These are phyloP conservation scores for Bothrops jararaca DNA, from an alignment of 2,113 vertebrate species.

Conservation along the genomic window DNA sequence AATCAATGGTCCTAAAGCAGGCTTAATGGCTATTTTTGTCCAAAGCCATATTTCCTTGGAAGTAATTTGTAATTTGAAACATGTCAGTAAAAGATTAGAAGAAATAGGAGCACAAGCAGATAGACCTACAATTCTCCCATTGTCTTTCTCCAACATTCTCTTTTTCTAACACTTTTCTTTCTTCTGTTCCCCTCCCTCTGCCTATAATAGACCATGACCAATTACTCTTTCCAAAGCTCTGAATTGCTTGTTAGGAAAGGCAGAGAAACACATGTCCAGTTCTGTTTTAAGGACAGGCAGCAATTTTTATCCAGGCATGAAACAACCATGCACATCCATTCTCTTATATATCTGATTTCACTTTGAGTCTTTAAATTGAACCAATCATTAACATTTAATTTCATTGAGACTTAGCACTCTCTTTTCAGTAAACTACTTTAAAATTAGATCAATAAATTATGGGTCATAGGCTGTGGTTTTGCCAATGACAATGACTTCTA, in stretches of 20 bases:
- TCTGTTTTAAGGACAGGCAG: background rate
- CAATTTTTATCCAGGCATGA: background rate
- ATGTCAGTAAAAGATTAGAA: background rate
- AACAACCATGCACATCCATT: background rate
- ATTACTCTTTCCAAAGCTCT: background rate
- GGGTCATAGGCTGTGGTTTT: background rate
- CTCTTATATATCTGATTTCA: background rate
- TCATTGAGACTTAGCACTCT: background rate
- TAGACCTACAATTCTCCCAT: background rate
- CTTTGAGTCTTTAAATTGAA: background rate
- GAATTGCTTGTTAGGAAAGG: background rate
- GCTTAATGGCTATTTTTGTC: background rate
- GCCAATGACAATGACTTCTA: background rate
- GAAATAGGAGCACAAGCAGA: background rate
- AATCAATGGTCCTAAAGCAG: background rate
- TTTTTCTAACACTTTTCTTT: background rate
- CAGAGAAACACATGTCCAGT: background rate
- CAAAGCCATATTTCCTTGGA: background rate
- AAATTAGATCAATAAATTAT: conserved; percentile 16
- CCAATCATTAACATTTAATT: conserved; percentile 10
- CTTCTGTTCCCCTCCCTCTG: background rate
- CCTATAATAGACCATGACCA: background rate
- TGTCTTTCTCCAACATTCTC: background rate
- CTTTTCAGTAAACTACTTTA: background rate
- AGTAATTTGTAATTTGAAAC: background rate